Evolutionary conservation across 1,140 invertebrate species (phyloP), one percentile per base, ranked within the genome.

Genomic region (Patella vulgata): DNA sequence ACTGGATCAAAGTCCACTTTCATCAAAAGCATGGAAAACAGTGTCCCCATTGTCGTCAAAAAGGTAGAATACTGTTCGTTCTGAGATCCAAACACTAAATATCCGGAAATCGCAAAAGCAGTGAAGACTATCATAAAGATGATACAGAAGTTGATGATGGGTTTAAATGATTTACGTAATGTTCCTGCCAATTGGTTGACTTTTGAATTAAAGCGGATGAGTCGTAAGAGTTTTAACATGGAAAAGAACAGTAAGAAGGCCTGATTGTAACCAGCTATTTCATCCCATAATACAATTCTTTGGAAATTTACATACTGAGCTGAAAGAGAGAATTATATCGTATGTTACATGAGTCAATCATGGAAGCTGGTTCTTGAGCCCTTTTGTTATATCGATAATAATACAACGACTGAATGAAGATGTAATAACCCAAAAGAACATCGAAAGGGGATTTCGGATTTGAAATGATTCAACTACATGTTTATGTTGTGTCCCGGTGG

Each of bases 161-260:
- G 70, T 8, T 47, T 54, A 9, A 50, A 52, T 9, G 73, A 57
- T 42, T 71, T 54, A 33, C 59, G 60, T 23, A 81, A 43, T 5
- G 76, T 77, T 27, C 56, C 60, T 12, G 57, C 63, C 27, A 81
- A 59, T 28, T 76, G 55, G 11, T 66, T 55, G 21, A 81, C 73
- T 27, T 78, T 74, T 40, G 64, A 71, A 63, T 86, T 86, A 63
- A 86, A 86, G 50, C 85, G 63, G 31, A 86, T 59, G 21, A 86
- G 59, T 53, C 81, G 78, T 36, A 85, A 79, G 42, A 86, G 82
- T 60, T 84, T 79, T 21, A 85, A 64, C 17, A 80, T 85, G 27
- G 76, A 73, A 33, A 84, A 71, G 58, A 84, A 86, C n/a, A 79
- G 77, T 17, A 84, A 57, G 65, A 86, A 79, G 42, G 79, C 70